Conservation (phyloP, 2,797 vertebrate genomes). For the Thunnus albacares region DNA sequence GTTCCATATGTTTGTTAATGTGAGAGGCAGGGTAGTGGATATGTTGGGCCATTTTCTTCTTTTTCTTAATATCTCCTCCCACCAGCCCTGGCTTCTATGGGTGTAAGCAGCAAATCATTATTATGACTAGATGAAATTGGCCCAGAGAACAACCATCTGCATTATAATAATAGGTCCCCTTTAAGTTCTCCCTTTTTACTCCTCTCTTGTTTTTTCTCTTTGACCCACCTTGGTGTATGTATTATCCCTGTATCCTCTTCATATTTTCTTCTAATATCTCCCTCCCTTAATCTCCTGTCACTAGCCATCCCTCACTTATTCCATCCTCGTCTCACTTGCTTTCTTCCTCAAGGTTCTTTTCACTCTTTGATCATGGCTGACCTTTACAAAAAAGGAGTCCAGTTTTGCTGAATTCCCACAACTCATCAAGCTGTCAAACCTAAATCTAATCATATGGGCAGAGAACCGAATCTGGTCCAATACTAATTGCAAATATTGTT, state of each 20-base stretch:
- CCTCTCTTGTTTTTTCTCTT: neutral
- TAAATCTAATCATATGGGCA: too few relatives aligned
- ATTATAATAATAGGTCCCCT: too few relatives aligned
- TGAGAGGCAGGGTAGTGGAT: too few relatives aligned
- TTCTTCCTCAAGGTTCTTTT: conserved; percentile 8
- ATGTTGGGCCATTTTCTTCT: too few relatives aligned
- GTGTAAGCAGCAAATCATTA: too few relatives aligned
- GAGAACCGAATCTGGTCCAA: neutral
- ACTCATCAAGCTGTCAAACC: neutral
- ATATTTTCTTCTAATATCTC: conserved; percentile 44
- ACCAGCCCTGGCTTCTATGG: too few relatives aligned
- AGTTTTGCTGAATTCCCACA: conserved; percentile 28
- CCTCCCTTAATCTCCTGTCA: conserved; percentile 42
- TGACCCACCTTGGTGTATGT: neutral
- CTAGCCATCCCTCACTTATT: conserved; percentile 20
- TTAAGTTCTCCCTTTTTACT: neutral
- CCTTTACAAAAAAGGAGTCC: conserved; percentile 33
- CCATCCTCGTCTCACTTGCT: conserved; percentile 19
- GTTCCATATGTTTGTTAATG: too few relatives aligned
- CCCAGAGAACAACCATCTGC: too few relatives aligned
- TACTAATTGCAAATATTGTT: neutral
- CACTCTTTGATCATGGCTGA: conserved; percentile 44
- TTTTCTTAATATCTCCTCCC: too few relatives aligned
- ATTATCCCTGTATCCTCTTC: conserved; percentile 42
- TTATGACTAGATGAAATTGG: too few relatives aligned